A percentile compares a stretch with the other conserved stretches of the same genome.
Conservation (phyloP, 2,888 invertebrate species). For the Calephelis perditalis region DNA sequence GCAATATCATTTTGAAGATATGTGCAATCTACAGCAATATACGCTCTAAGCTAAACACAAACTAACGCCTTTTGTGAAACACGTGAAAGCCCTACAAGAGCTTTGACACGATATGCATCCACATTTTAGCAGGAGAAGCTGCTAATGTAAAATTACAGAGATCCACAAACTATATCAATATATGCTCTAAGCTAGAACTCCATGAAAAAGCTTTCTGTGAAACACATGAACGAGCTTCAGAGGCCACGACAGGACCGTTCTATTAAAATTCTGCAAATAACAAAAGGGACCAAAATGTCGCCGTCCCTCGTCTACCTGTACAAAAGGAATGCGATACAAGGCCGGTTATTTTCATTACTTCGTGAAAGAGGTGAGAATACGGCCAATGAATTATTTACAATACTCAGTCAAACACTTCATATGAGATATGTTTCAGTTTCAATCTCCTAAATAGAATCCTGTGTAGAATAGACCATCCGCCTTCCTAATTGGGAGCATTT, state of each 20-base stretch:
- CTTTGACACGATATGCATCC: too few relatives aligned
- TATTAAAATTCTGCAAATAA: slow-evolving; percentile 74
- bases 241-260: slow-evolving; percentile 44
- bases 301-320: slow-evolving; percentile 56
- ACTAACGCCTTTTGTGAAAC: too few relatives aligned
- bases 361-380: slow-evolving; percentile 41
- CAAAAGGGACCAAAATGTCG: slow-evolving; percentile 56
- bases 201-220: slow-evolving; percentile 31
- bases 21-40: too few relatives aligned
- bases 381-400: slow-evolving; percentile 11
- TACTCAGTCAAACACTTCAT: slow-evolving; percentile 6
- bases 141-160: too few relatives aligned
- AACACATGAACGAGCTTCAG: slow-evolving; percentile 30
- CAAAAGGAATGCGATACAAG: slow-evolving; percentile 70
- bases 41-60: too few relatives aligned
- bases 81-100: too few relatives aligned
- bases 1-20: too few relatives aligned
- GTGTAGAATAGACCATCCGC: too few relatives aligned
- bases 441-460: too few relatives aligned
- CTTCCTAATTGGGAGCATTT: too few relatives aligned
- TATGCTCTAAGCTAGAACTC: slow-evolving; percentile 11
- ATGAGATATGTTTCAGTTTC: neutral
- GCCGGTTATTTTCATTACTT: slow-evolving; percentile 70
- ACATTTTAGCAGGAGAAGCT: too few relatives aligned
- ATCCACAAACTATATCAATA: neutral